A percentile compares a stretch with the other conserved stretches of the same genome.
Evolutionary conservation across 2,888 invertebrate genomes (phyloP).

Genomic region (Spilarctia lutea): DNA sequence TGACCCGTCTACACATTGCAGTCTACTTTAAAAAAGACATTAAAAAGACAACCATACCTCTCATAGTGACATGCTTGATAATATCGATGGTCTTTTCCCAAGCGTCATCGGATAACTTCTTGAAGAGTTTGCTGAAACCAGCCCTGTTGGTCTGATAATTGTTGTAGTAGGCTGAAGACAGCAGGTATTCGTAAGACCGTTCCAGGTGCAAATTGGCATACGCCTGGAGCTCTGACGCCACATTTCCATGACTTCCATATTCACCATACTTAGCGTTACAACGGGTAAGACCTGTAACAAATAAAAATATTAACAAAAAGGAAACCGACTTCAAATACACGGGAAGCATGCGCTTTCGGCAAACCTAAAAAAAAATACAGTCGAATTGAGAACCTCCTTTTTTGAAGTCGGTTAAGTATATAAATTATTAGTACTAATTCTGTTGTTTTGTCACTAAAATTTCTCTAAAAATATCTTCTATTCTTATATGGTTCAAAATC

Average conservation of each 20-base stretch:
- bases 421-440: too few species aligned
- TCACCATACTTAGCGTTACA: conserved; percentile 90
- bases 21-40: neutral
- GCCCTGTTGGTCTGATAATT: conserved; percentile 91
- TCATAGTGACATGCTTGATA: conserved; percentile 92
- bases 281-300: conserved; percentile 70
- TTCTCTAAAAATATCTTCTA: too few species aligned
- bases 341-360: too few species aligned
- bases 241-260: conserved; percentile 81
- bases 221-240: conserved; percentile 75
- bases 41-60: conserved; percentile 84
- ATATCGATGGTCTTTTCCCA: conserved; percentile 91
- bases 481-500: too few species aligned
- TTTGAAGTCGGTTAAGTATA: too few species aligned
- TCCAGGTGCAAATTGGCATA: conserved; percentile 89
- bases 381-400: too few species aligned
- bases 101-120: conserved; percentile 90
- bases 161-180: conserved; percentile 91
- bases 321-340: too few species aligned
- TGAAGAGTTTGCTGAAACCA: conserved; percentile 92
- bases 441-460: too few species aligned
- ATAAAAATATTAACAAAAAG: neutral
- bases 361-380: too few species aligned
- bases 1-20: too few species aligned
- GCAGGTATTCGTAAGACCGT: conserved; percentile 91